phyloP scores from a whole-genome alignment of 2,888 invertebrate genomes.

The Temnothorax ravouxi region DNA sequence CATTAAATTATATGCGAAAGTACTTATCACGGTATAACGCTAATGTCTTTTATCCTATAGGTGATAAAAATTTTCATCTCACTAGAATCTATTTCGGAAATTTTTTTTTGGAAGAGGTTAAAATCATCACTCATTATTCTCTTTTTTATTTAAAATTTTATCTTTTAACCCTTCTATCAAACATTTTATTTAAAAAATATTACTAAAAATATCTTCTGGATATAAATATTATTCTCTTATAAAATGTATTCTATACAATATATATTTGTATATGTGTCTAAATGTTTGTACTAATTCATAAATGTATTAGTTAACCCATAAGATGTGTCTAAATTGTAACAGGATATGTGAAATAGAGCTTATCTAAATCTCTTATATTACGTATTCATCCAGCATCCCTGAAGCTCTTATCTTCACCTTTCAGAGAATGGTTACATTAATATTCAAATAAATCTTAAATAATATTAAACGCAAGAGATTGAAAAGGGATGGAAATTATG shows the following conservation, averaged over 20 bases:
- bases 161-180: background rate
- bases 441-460: conserved; percentile 12
- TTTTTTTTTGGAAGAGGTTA: background rate
- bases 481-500: background rate
- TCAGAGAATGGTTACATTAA: conserved; percentile 25
- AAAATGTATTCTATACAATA: background rate
- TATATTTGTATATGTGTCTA: background rate
- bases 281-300: background rate
- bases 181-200: background rate
- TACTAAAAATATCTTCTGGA: background rate
- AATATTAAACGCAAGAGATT: background rate
- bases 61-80: background rate
- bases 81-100: background rate
- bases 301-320: conserved; percentile 4
- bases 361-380: conserved; percentile 10
- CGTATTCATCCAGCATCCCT: conserved; percentile 7
- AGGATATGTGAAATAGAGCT: background rate
- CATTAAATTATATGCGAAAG: conserved; percentile 40
- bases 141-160: background rate
- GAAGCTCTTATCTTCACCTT: conserved; percentile 29
- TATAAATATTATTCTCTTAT: background rate
- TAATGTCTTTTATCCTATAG: background rate
- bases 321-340: background rate
- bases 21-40: conserved; percentile 29
- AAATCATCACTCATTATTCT: background rate